These are phyloP conservation scores for Dipodomys stephensi DNA, from an alignment of 2,113 vertebrate genomes.

Conservation along the genomic window DNA sequence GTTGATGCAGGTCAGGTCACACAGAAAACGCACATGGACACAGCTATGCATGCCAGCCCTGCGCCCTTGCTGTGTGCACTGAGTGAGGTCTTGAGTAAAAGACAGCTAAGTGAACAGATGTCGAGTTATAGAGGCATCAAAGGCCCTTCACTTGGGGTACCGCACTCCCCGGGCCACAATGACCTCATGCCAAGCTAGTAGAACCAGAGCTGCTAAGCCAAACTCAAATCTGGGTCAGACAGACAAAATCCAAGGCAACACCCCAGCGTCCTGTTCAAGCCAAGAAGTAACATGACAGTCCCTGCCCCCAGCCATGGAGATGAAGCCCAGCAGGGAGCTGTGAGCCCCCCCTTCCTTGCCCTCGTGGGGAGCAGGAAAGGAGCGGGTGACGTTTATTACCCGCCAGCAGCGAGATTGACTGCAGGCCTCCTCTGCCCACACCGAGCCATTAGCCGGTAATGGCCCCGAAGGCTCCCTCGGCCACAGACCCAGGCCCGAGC, in stretches of 20 bases:
- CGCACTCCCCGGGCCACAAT: no score
- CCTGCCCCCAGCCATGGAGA: neutral
- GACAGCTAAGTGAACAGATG: neutral
- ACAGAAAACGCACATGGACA: rapidly evolving
- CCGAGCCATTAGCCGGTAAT: slow-evolving; percentile 57
- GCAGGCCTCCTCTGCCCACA: slow-evolving; percentile 65
- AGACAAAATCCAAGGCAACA: neutral
- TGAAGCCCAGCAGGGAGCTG: neutral
- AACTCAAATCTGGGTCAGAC: neutral
- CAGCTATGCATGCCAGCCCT: rapidly evolving
- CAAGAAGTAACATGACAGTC: neutral
- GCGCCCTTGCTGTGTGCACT: neutral
- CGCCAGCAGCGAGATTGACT: slow-evolving; percentile 53
- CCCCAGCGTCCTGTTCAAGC: neutral
- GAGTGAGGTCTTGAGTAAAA: neutral
- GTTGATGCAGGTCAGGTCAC: rapidly evolving
- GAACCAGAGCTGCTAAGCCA: neutral
- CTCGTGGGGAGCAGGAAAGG: slow-evolving; percentile 28
- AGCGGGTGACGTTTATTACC: slow-evolving; percentile 63
- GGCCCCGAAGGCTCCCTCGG: slow-evolving; percentile 70
- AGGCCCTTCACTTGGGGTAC: neutral
- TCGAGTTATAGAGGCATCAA: no score
- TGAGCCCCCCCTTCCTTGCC: neutral
- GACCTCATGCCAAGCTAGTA: neutral
- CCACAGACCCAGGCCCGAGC: slow-evolving; percentile 53